A percentile compares a stretch with the other conserved stretches of the same genome.
phyloP scores from a whole-genome alignment of 2,113 vertebrate genomes.

The Engystomops pustulosus region DNA sequence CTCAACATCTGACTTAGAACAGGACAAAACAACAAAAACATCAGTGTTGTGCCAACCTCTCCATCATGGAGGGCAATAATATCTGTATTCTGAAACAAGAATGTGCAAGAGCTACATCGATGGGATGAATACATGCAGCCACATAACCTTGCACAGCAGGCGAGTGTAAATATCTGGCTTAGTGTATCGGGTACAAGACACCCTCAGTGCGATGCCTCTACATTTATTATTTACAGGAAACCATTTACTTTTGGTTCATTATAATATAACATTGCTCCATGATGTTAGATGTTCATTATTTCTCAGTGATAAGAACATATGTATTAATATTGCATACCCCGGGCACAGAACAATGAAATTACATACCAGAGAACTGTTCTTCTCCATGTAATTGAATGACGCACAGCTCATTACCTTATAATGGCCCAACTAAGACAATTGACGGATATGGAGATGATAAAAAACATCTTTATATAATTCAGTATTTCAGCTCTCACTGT shows the following conservation, averaged over 20 bases:
- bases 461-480: too few relatives aligned
- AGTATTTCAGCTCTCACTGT: too few relatives aligned
- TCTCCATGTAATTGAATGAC: not conserved
- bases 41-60: not conserved
- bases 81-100: not conserved
- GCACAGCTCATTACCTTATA: not conserved
- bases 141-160: not conserved
- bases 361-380: not conserved
- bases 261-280: not conserved
- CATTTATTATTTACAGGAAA: constrained; percentile 42
- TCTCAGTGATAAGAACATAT: not conserved
- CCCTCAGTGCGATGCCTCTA: not conserved
- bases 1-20: too few relatives aligned
- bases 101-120: not conserved
- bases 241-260: constrained; percentile 24
- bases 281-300: constrained; percentile 14
- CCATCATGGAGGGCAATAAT: not conserved
- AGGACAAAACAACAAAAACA: not conserved
- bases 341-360: not conserved
- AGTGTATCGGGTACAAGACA: constrained; percentile 8
- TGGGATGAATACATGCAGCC: not conserved
- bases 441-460: too few relatives aligned
- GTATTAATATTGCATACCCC: not conserved
- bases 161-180: not conserved
- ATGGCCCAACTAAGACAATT: too few relatives aligned